Conservation (phyloP, 2,888 invertebrate species). For the Nemurella pictetii region DNA sequence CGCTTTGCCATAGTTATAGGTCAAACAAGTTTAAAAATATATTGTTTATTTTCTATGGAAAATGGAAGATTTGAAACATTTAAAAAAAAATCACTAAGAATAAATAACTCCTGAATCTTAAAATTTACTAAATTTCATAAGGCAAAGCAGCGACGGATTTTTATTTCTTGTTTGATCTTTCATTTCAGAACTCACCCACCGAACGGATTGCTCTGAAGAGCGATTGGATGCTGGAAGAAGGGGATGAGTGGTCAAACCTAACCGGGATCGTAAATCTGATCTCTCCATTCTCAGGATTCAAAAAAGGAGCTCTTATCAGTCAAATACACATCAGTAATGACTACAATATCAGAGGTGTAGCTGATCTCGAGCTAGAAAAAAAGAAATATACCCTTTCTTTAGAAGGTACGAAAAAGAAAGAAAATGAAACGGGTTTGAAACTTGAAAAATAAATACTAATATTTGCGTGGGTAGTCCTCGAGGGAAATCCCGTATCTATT, state of each 20-base stretch:
- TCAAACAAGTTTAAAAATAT: too few species aligned
- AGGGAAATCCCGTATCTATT: neutral
- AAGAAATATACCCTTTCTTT: conserved; percentile 68
- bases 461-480: too few species aligned
- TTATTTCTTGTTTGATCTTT: too few species aligned
- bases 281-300: conserved; percentile 70
- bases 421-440: too few species aligned
- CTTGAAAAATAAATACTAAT: too few species aligned
- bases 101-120: too few species aligned
- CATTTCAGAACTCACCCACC: neutral
- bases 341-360: conserved; percentile 67
- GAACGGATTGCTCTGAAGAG: conserved; percentile 66
- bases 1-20: too few species aligned
- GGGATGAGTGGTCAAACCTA: conserved; percentile 61
- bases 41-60: too few species aligned
- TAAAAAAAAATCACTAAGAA: too few species aligned
- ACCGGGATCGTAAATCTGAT: conserved; percentile 66
- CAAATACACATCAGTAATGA: conserved; percentile 66
- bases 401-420: conserved; percentile 54
- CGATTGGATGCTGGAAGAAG: conserved; percentile 64
- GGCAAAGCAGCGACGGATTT: too few species aligned
- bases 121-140: too few species aligned
- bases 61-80: too few species aligned
- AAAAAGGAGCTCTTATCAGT: conserved; percentile 67
- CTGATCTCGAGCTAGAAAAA: conserved; percentile 70